Evolutionary conservation across 2,888 invertebrate genomes (phyloP), one percentile per base, ranked within the genome.

Genomic region (Cremastinae sp.): DNA sequence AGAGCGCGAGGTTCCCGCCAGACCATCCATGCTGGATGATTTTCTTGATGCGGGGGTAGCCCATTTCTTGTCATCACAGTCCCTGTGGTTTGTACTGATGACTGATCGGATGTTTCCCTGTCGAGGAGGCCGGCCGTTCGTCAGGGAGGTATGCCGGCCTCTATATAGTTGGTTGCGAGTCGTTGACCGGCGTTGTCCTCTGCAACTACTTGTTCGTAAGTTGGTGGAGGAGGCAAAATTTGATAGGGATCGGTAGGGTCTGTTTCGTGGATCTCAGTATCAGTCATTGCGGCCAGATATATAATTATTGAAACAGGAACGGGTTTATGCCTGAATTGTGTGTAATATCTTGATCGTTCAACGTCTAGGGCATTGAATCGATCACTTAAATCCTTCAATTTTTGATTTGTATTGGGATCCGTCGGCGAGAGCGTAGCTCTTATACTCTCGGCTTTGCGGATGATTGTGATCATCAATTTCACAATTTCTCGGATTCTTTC

Each of bases 231-330:
- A 0, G 51, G 64, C 9, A 0, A 1, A 9, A 51, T 14, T 41
- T 64, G 64, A 12, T 51, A 64, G 8, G 64, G 64, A 22, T 64
- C 43, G 4, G 9, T 5, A 10, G 53, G 43, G 43, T 65, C 65
- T 28, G 53, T 28, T 53, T 53, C 28, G 22, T 22, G 20, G 2
- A 65, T 65, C 43, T 65, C 53, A 16, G 5, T 7, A 2, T 39
- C 14, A 0, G 65, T 65, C 65, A 65, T 65, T 14, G 65, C 28
- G 43, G 65, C 65, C n/a, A 65, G n/a, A 65, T 65, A 65, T 65
- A 65, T 53, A 14, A 65, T 53, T 2, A 65, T 28, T 5, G 53
- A 65, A 2, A 65, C 9, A 2, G 65, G 65, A 0, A 65, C 65
- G 10, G 51, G 16, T 10, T 18, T 65, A 0, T 65, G 14, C 8